These are phyloP conservation scores for Temnothorax curvispinosus DNA, from an alignment of 1,140 invertebrate species.

Conservation along the genomic window DNA sequence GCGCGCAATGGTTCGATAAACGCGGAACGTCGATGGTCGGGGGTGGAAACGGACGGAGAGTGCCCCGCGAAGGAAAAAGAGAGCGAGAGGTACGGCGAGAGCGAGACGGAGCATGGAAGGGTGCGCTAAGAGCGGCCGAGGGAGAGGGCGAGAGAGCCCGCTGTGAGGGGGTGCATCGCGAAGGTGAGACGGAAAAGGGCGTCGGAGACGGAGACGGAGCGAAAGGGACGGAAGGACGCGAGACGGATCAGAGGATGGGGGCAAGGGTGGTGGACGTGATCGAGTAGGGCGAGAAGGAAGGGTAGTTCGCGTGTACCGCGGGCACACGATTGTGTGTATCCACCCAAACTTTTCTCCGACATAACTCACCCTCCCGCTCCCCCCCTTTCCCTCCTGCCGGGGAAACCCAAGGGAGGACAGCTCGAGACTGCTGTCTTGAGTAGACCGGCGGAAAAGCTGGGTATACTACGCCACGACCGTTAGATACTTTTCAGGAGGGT, in stretches of 20 bases:
- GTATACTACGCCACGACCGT: background rate
- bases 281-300: constrained; percentile 20
- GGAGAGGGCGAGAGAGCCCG: background rate
- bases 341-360: constrained; percentile 64
- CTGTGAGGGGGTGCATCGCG: background rate
- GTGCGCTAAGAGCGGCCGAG: constrained; percentile 38
- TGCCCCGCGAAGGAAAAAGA: background rate
- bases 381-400: background rate
- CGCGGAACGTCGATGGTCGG: constrained; percentile 81
- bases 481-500: constrained; percentile 61
- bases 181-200: constrained; percentile 47
- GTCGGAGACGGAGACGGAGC: background rate
- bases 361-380: constrained; percentile 2
- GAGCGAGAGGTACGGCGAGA: constrained; percentile 11
- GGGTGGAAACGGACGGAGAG: constrained; percentile 70
- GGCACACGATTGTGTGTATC: constrained; percentile 46
- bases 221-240: constrained; percentile 34
- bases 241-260: background rate
- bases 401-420: background rate
- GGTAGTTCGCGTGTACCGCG: background rate
- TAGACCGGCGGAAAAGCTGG: background rate
- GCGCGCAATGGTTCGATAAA: constrained; percentile 86
- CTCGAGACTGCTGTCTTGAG: constrained; percentile 6
- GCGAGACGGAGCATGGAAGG: constrained; percentile 46
- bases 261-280: background rate